These are phyloP conservation scores for Sardina pilchardus DNA, from an alignment of 2,113 vertebrate genomes.

Conservation along the genomic window DNA sequence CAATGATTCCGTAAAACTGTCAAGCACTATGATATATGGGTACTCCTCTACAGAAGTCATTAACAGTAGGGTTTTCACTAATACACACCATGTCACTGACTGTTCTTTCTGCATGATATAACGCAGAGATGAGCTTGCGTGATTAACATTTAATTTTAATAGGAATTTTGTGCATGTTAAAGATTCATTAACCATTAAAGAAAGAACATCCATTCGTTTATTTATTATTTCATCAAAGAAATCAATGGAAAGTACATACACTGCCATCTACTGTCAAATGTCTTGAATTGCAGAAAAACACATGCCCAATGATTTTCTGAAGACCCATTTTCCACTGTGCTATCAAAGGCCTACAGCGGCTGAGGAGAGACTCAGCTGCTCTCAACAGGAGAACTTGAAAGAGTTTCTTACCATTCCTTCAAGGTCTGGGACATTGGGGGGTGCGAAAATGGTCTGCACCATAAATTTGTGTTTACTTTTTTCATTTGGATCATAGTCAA, in stretches of 20 bases:
- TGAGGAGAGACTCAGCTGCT: neutral
- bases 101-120: neutral
- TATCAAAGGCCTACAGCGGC: neutral
- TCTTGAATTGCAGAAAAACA: neutral
- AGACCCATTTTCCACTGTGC: neutral
- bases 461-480: constrained; percentile 94
- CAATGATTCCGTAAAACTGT: neutral
- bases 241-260: neutral
- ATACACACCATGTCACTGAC: neutral
- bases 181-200: neutral
- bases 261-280: constrained; percentile 28
- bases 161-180: constrained; percentile 7
- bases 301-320: neutral
- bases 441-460: constrained; percentile 89
- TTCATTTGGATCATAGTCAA: constrained; percentile 90
- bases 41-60: neutral
- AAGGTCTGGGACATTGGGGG: constrained; percentile 81
- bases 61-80: neutral
- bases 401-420: constrained; percentile 82
- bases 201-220: neutral
- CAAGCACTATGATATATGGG: neutral
- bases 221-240: neutral
- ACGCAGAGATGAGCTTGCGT: neutral
- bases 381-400: neutral
- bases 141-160: neutral